These are phyloP conservation scores for Solen grandis DNA, from an alignment of 1,140 invertebrate species.

Conservation along the genomic window DNA sequence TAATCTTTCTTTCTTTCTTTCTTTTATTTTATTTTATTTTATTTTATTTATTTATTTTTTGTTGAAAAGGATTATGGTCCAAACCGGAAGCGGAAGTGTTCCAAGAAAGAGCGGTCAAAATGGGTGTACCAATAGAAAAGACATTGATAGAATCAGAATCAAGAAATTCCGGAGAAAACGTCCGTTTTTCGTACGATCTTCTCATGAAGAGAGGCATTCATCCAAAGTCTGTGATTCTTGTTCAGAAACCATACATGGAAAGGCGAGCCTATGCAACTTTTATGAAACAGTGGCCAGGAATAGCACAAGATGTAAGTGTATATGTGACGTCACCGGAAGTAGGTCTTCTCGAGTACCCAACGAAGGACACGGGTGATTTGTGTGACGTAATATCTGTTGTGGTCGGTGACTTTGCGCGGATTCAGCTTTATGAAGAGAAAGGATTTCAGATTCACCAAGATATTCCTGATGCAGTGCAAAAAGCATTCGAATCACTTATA, in stretches of 20 bases:
- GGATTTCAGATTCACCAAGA: slow-evolving; percentile 68
- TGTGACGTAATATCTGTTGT: slow-evolving; percentile 64
- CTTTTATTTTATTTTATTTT: no score
- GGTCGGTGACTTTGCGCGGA: slow-evolving; percentile 65
- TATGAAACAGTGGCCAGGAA: slow-evolving; percentile 70
- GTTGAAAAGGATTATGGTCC: slow-evolving; percentile 69
- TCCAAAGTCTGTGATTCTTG: slow-evolving; percentile 64
- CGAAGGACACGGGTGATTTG: slow-evolving; percentile 60
- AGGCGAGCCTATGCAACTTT: slow-evolving; percentile 71
- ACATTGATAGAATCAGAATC: slow-evolving; percentile 67
- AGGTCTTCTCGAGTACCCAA: slow-evolving; percentile 64
- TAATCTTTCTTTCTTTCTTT: no score
- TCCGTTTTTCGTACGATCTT: slow-evolving; percentile 63
- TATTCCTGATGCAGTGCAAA: slow-evolving; percentile 64
- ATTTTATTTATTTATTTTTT: no score
- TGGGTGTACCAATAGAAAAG: slow-evolving; percentile 61
- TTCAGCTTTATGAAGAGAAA: slow-evolving; percentile 62
- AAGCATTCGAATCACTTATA: slow-evolving; percentile 59
- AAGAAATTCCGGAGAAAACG: slow-evolving; percentile 74
- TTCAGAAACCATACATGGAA: slow-evolving; percentile 74
- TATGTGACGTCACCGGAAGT: slow-evolving; percentile 69
- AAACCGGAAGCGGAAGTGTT: slow-evolving; percentile 71
- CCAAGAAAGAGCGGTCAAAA: slow-evolving; percentile 57
- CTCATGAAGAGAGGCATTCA: slow-evolving; percentile 19
- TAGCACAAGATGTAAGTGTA: slow-evolving; percentile 22